Evolutionary conservation across 2,797 vertebrate species (phyloP).

Genomic region (Cossypha niveicapilla): DNA sequence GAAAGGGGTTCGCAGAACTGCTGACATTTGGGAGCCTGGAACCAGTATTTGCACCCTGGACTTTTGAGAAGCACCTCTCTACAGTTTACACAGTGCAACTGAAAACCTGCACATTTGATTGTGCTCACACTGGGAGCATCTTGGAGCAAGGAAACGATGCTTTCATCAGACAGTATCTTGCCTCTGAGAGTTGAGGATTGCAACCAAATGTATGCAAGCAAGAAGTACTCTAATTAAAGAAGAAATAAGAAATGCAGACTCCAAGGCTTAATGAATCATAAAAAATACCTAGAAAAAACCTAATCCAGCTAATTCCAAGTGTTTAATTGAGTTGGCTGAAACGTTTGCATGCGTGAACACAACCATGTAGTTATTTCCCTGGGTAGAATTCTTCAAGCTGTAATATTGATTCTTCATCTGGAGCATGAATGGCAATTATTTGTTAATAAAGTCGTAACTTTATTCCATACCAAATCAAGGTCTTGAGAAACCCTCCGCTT

Average conservation of each 20-base stretch:
- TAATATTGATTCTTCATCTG: not conserved
- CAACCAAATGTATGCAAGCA: not conserved
- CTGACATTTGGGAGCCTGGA: not conserved
- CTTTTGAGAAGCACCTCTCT: not conserved
- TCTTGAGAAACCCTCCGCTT: slow-evolving; percentile 92
- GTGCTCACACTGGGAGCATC: not conserved
- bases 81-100: not conserved
- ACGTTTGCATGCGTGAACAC: accelerated
- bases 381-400: not conserved
- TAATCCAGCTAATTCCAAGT: not conserved
- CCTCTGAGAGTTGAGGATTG: not conserved
- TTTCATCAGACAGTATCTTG: not conserved
- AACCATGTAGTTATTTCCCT: not conserved
- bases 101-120: not conserved
- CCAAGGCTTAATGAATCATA: not conserved
- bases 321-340: not conserved
- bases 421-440: not conserved
- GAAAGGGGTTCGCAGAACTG: not conserved
- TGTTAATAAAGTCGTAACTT: not conserved
- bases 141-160: not conserved
- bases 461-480: slow-evolving; percentile 84
- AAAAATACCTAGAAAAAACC: not conserved
- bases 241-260: not conserved
- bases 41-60: not conserved
- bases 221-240: not conserved